phyloP scores from a whole-genome alignment of 2,113 vertebrate species.

The Ahaetulla prasina region DNA sequence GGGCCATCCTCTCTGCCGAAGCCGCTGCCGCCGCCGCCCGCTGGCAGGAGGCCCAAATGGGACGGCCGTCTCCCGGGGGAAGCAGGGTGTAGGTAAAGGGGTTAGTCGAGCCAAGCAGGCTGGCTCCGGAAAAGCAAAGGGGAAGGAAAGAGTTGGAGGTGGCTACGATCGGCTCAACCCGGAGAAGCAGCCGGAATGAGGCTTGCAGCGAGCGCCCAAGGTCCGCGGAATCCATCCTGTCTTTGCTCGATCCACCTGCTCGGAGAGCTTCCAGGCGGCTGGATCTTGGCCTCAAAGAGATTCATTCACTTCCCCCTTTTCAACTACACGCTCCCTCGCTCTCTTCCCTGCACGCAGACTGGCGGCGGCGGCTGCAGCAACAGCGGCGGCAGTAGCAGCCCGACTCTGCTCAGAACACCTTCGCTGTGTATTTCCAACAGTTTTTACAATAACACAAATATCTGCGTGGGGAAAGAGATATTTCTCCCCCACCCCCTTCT shows the following conservation, averaged over 20 bases:
- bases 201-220: background rate
- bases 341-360: conserved; percentile 10
- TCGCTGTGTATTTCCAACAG: conserved; percentile 34
- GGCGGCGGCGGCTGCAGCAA: background rate
- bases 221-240: conserved; percentile 16
- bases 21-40: background rate
- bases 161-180: background rate
- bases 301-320: background rate
- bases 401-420: conserved; percentile 24
- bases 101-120: background rate
- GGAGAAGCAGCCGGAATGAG: background rate
- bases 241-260: conserved; percentile 5
- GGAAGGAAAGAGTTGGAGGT: background rate
- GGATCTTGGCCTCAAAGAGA: conserved; percentile 19
- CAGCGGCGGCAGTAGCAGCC: background rate
- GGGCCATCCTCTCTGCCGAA: background rate
- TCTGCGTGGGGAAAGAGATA: conserved; percentile 53
- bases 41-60: conserved; percentile 6
- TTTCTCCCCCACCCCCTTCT: background rate
- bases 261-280: conserved; percentile 6
- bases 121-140: background rate
- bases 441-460: conserved; percentile 56
- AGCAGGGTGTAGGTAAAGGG: background rate
- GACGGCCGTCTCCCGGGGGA: background rate
- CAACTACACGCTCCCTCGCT: background rate